Percentiles rank a stretch among this genome's conserved stretches.
Evolutionary conservation across 2,797 vertebrate genomes (phyloP).

Genomic region (Halcyon smyrnensis): DNA sequence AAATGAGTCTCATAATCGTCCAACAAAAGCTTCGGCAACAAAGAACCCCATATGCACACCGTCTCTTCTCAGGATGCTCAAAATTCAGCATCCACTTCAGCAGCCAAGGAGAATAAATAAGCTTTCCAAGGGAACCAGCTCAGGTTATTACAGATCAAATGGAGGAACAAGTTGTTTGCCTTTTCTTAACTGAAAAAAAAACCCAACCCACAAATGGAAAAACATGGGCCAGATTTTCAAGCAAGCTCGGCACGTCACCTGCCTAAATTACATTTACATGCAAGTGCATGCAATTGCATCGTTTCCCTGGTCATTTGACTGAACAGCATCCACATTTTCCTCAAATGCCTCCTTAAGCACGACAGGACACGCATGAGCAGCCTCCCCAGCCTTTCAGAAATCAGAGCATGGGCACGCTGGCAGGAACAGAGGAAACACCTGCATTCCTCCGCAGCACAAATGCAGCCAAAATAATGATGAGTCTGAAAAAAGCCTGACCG

Average conservation of each 20-base stretch:
- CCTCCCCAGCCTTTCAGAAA: conserved; percentile 21
- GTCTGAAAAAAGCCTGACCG: neutral
- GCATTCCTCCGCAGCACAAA: conserved; percentile 47
- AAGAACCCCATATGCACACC: conserved; percentile 27
- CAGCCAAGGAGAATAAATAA: conserved; percentile 55
- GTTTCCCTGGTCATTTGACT: conserved; percentile 45
- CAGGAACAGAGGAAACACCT: conserved; percentile 62
- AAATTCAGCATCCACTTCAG: conserved; percentile 10
- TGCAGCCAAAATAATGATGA: conserved; percentile 36
- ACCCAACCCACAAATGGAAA: neutral
- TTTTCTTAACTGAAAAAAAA: conserved; percentile 33
- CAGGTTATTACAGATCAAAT: conserved; percentile 55
- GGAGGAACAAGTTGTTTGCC: conserved; percentile 36
- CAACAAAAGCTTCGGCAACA: conserved; percentile 46
- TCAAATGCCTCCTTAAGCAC: conserved; percentile 54
- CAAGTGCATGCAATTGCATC: conserved; percentile 27
- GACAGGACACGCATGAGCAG: conserved; percentile 5
- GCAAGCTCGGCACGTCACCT: neutral
- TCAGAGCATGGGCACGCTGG: neutral
- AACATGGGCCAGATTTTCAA: conserved; percentile 49
- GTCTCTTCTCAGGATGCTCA: conserved; percentile 22
- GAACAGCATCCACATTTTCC: conserved; percentile 59
- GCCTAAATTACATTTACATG: conserved; percentile 43
- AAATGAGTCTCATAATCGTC: conserved; percentile 42
- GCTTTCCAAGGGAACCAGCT: conserved; percentile 42